These are phyloP conservation scores for Eutrigla gurnardus DNA, from an alignment of 2,797 vertebrate genomes.

Conservation along the genomic window DNA sequence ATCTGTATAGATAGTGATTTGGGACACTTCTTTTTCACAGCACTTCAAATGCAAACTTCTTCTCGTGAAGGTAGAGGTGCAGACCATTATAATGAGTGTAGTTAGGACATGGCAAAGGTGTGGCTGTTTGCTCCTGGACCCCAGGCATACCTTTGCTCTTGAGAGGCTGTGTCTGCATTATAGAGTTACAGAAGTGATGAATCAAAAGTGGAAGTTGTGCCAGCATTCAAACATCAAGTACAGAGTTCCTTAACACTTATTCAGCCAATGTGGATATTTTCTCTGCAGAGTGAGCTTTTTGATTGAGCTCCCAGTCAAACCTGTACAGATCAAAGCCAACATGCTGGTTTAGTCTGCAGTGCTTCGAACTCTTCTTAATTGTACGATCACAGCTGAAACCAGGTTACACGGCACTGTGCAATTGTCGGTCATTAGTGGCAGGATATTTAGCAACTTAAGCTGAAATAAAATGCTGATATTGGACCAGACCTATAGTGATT, in stretches of 20 bases:
- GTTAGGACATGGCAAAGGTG: slow-evolving; percentile 13
- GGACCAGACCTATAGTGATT: neutral
- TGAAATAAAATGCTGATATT: neutral
- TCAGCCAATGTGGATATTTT: slow-evolving; percentile 26
- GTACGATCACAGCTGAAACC: slow-evolving; percentile 1
- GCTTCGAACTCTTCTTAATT: slow-evolving; percentile 2
- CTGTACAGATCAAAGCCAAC: slow-evolving; percentile 25
- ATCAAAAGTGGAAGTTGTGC: slow-evolving; percentile 29
- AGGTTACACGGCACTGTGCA: slow-evolving; percentile 1
- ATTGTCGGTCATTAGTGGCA: neutral
- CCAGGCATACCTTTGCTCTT: slow-evolving; percentile 32
- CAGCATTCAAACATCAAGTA: slow-evolving; percentile 34
- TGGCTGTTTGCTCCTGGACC: slow-evolving; percentile 24
- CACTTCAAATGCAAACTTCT: slow-evolving; percentile 8
- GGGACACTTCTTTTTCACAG: slow-evolving; percentile 49
- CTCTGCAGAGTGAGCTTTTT: slow-evolving; percentile 20
- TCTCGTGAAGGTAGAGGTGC: slow-evolving; percentile 11
- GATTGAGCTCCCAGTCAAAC: slow-evolving; percentile 21
- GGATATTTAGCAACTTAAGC: neutral
- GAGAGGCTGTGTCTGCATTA: slow-evolving; percentile 28
- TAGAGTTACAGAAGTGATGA: slow-evolving; percentile 48
- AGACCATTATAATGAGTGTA: slow-evolving; percentile 20
- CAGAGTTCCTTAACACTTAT: slow-evolving; percentile 41
- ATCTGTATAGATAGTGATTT: slow-evolving; percentile 46
- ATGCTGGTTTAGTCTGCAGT: neutral